Evolutionary conservation across 2,888 invertebrate species (phyloP).

Genomic region (Drosophila anomelani): DNA sequence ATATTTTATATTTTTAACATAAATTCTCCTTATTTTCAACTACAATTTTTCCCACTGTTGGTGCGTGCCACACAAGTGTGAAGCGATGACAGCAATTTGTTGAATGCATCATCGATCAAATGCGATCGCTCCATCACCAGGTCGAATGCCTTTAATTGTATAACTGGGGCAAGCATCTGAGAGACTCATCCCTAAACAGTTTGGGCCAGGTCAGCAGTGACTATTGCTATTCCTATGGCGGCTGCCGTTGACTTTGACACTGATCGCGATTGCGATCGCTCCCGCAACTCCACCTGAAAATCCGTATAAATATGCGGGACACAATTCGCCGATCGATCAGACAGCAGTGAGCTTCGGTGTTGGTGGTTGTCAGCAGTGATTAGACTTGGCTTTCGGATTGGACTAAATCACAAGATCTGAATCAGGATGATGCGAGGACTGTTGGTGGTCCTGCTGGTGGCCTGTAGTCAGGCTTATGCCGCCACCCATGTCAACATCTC

Average conservation of each 20-base stretch:
- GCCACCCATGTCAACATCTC: constrained; percentile 80
- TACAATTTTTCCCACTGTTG: constrained; percentile 9
- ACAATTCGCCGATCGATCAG: constrained; percentile 60
- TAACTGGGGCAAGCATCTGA: constrained; percentile 71
- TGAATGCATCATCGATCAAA: constrained; percentile 60
- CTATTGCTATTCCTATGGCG: constrained; percentile 21
- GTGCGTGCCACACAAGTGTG: constrained; percentile 61
- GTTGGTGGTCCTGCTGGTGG: constrained; percentile 70
- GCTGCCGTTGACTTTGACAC: constrained; percentile 70
- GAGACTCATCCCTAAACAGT: constrained; percentile 76
- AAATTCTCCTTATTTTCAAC: too few relatives aligned
- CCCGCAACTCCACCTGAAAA: constrained; percentile 43
- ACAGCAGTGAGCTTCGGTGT: constrained; percentile 53
- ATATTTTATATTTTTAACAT: too few relatives aligned
- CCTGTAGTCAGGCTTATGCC: constrained; percentile 68
- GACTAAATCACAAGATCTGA: not conserved
- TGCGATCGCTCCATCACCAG: constrained; percentile 31
- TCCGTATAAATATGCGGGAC: constrained; percentile 71
- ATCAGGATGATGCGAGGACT: constrained; percentile 52
- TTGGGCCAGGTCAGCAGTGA: constrained; percentile 32
- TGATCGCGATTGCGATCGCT: constrained; percentile 58
- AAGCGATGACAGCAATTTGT: constrained; percentile 51
- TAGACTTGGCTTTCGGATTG: constrained; percentile 8
- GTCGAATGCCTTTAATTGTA: constrained; percentile 73
- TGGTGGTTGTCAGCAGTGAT: constrained; percentile 37